Conservation (phyloP, 2,113 vertebrate genomes). For the Dipodomys merriami region DNA sequence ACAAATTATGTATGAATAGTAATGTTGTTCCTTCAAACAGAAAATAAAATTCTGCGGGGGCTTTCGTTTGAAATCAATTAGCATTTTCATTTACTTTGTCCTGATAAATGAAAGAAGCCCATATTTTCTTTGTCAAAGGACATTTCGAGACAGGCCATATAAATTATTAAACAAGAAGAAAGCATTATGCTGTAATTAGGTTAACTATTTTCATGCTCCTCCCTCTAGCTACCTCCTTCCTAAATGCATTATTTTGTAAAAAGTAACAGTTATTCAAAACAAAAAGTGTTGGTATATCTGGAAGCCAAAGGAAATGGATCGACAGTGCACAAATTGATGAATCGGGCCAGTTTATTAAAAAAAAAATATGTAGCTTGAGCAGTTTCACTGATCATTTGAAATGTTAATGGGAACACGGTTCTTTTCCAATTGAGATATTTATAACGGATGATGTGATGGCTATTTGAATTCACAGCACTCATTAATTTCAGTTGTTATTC, state of each 20-base stretch:
- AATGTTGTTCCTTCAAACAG: conserved; percentile 38
- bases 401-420: conserved; percentile 82
- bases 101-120: conserved; percentile 45
- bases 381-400: conserved; percentile 84
- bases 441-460: conserved; percentile 79
- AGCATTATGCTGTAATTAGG: conserved; percentile 74
- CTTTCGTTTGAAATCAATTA: conserved; percentile 65
- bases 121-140: conserved; percentile 56
- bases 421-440: conserved; percentile 82
- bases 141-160: conserved; percentile 38
- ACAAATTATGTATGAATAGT: not conserved
- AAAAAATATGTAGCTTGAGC: conserved; percentile 78
- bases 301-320: conserved; percentile 83
- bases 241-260: conserved; percentile 81
- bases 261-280: conserved; percentile 82
- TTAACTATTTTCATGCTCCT: conserved; percentile 56
- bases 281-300: conserved; percentile 80
- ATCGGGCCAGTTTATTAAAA: conserved; percentile 79
- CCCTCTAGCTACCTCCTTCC: conserved; percentile 70
- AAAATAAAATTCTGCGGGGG: conserved; percentile 45
- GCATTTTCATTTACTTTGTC: conserved; percentile 67
- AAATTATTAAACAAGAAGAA: conserved; percentile 69
- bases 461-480: conserved; percentile 84
- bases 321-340: conserved; percentile 79
- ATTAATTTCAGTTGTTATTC: conserved; percentile 84